Base-by-base conservation (phyloP, 2,888 invertebrate genomes). In the Sussaba pulchella region DNA sequence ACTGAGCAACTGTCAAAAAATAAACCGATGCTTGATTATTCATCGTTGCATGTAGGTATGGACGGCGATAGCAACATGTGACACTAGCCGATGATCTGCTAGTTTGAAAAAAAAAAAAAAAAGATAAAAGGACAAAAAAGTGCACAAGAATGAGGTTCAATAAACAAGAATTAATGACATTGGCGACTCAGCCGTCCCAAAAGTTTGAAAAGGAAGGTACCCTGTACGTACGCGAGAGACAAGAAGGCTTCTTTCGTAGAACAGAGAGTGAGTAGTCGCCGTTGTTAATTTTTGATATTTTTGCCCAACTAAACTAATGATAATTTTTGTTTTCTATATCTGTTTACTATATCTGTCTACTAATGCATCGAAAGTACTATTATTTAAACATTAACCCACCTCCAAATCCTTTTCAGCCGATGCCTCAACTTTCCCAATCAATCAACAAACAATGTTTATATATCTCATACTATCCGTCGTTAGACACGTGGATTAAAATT, bases 161-260 rank as follows among this genome's bases (percentile, higher is more conserved):
- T 92, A 97, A 96, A 92, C 96, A 96, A 92, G 98, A 98, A 93
- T 93, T 99, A 88, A 94, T 95, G 85, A 95, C 96, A 73, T 93
- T 98, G 92, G 98, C 98, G 81, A 96, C 96, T 74, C 97, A 98
- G 93, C 96, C 96, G 52, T 95, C 96, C 9, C 96, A 96, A 87
- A 96, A 96, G 92, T 98, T 98, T 92, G 98, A 98, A 92, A 97
- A 97, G 89, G 98, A 98, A 93, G 98, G 98, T 75, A 95, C 97
- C 83, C 93, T 99, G 81, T 95, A 96, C 83, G 94, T 98, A 77
- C 96, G 96, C 87, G 98, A 98, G 92, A 95, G 96, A 83, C 97
- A 97, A 89, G 98, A 98, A 91, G 96, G 98, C 76, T 96, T 98
- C 92, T 98, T 99, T 93, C 95, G 98, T 85, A 95, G 97, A 92